Evolutionary conservation across 2,888 invertebrate species (phyloP).

Genomic region (Leptopilina drosophilae): DNA sequence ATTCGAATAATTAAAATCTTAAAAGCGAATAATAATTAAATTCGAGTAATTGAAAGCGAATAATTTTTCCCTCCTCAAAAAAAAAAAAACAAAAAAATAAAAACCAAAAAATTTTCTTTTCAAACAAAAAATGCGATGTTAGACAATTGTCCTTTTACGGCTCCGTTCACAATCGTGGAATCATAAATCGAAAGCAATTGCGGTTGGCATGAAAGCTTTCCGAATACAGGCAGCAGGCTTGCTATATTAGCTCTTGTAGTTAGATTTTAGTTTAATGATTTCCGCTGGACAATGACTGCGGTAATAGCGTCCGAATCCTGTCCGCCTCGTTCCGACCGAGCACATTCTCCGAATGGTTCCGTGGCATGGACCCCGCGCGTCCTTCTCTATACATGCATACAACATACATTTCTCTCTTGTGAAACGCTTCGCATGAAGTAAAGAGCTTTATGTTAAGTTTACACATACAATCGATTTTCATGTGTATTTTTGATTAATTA

Average conservation of each 20-base stretch:
- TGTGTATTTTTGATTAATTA: neutral
- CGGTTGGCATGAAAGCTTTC: constrained; percentile 67
- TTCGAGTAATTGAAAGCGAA: too few species aligned
- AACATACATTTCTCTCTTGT: constrained; percentile 59
- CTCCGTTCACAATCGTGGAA: constrained; percentile 44
- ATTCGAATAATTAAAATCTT: too few species aligned
- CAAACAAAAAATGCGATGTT: constrained; percentile 15
- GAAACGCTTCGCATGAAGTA: constrained; percentile 47
- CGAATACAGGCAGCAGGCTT: constrained; percentile 60
- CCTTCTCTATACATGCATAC: neutral
- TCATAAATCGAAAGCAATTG: constrained; percentile 61
- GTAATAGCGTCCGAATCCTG: constrained; percentile 68
- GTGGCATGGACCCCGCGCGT: constrained; percentile 56
- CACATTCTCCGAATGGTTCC: constrained; percentile 67
- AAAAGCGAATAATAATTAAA: too few species aligned
- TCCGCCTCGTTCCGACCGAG: constrained; percentile 57
- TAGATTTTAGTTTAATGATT: constrained; percentile 75
- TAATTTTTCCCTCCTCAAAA: too few species aligned
- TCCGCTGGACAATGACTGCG: constrained; percentile 70
- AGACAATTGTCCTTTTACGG: constrained; percentile 54
- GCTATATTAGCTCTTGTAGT: constrained; percentile 64
- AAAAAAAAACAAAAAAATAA: too few species aligned
- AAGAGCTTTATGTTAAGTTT: constrained; percentile 20
- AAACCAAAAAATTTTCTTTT: neutral
- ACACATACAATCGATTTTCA: constrained; percentile 5